A percentile compares a stretch with the other conserved stretches of the same genome.
Evolutionary conservation across 2,797 vertebrate genomes (phyloP).

Genomic region (Leptodactylus fallax): DNA sequence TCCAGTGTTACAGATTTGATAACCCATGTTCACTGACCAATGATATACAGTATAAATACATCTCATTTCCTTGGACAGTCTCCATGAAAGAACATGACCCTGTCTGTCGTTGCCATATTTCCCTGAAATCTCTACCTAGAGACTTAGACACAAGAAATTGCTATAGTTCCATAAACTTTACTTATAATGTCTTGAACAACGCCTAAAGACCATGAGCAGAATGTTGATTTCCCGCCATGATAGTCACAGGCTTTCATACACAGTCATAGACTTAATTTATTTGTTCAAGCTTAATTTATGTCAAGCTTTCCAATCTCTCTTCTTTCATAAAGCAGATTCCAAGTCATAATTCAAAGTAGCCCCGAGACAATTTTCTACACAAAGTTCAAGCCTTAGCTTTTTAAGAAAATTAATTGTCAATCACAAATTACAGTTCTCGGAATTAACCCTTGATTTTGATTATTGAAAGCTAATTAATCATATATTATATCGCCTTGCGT

Average conservation of each 20-base stretch:
- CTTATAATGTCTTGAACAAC: not conserved
- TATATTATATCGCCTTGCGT: not conserved
- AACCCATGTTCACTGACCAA: not conserved
- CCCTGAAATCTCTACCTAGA: not conserved
- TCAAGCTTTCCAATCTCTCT: conserved; percentile 53
- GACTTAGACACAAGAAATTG: not conserved
- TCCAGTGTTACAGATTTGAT: not conserved
- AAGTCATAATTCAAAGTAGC: conserved; percentile 48
- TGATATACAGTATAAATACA: not conserved
- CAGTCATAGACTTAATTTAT: conserved; percentile 45
- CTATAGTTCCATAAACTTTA: not conserved
- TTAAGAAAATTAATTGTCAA: conserved; percentile 53
- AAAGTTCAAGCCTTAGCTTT: conserved; percentile 53
- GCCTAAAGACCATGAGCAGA: not conserved
- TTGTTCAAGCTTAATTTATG: conserved; percentile 44
- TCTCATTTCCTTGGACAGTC: not conserved
- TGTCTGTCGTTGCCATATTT: too few species aligned
- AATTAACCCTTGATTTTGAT: conserved; percentile 43
- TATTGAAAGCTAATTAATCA: not conserved
- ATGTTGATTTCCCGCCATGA: conserved; percentile 17
- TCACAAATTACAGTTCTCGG: conserved; percentile 21
- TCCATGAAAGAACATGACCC: not conserved
- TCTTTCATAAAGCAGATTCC: conserved; percentile 41
- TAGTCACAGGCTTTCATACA: not conserved
- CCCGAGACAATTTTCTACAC: conserved; percentile 21